A percentile compares a stretch with the other conserved stretches of the same genome.
Conservation (phyloP, 1,140 invertebrate genomes). For the Drosophila ananassae region DNA sequence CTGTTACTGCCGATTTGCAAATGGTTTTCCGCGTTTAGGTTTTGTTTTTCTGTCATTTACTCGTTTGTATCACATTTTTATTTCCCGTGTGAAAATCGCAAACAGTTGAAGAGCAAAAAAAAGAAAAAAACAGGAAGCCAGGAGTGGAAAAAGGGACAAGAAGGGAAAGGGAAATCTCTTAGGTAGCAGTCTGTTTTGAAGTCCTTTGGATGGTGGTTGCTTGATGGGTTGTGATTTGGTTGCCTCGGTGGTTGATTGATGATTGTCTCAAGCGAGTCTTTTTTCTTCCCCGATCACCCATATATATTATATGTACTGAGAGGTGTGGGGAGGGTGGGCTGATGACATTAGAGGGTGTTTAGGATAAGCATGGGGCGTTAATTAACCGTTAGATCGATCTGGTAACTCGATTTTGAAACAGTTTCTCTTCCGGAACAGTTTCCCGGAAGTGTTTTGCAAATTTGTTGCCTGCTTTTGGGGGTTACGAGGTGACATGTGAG, state of each 20-base stretch:
- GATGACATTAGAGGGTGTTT: slow-evolving; percentile 52
- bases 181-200: slow-evolving; percentile 40
- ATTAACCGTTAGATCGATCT: slow-evolving; percentile 47
- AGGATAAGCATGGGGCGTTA: slow-evolving; percentile 42
- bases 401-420: slow-evolving; percentile 29
- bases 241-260: slow-evolving; percentile 77
- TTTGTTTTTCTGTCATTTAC: slow-evolving; percentile 73
- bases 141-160: slow-evolving; percentile 10
- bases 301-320: background rate
- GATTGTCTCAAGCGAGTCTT: slow-evolving; percentile 38
- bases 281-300: too few relatives aligned
- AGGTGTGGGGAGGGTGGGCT: slow-evolving; percentile 23
- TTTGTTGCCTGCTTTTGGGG: background rate
- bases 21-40: slow-evolving; percentile 81
- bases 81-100: slow-evolving; percentile 80
- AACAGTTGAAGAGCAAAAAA: slow-evolving; percentile 29
- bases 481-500: too few relatives aligned
- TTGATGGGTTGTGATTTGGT: slow-evolving; percentile 67
- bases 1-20: slow-evolving; percentile 64
- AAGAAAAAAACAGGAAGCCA: slow-evolving; percentile 60
- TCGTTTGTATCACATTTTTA: slow-evolving; percentile 79
- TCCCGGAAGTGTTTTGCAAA: background rate
- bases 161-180: slow-evolving; percentile 16
- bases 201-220: slow-evolving; percentile 67
- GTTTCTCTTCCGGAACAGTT: background rate